A percentile compares a stretch with the other conserved stretches of the same genome.
Conservation (phyloP, 2,797 vertebrate genomes). For the Rhynchonycteris naso region DNA sequence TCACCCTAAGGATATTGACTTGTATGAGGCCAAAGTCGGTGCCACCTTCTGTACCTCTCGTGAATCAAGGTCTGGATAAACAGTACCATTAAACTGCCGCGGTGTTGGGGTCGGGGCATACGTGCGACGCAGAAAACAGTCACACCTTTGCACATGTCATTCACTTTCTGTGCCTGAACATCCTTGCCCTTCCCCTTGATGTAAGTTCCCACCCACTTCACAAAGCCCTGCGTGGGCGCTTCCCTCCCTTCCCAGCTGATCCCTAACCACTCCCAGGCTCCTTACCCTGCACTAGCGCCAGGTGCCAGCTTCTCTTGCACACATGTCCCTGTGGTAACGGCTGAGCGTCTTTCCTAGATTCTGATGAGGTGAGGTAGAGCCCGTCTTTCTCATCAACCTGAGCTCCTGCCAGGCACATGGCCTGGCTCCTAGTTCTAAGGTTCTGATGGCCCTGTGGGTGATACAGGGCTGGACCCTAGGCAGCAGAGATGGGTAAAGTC, state of each 20-base stretch:
- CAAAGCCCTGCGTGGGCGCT: not conserved
- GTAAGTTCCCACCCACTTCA: not conserved
- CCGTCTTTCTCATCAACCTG: not conserved
- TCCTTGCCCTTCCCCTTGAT: not conserved
- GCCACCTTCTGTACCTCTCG: not conserved
- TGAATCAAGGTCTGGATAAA: not conserved
- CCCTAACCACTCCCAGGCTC: not conserved
- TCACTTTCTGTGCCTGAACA: not conserved
- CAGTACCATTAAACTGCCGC: not conserved
- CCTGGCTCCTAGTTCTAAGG: not conserved
- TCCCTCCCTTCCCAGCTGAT: not conserved
- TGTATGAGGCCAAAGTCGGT: not conserved
- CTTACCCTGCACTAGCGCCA: too few relatives aligned
- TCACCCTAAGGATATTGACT: not conserved
- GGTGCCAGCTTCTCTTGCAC: not conserved
- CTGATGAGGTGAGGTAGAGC: accelerated
- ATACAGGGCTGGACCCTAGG: not conserved
- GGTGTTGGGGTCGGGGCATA: accelerated
- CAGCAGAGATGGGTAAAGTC: not conserved
- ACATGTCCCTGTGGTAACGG: not conserved
- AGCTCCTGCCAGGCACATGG: not conserved
- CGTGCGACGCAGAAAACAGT: not conserved
- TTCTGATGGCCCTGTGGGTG: not conserved
- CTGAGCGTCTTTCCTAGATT: not conserved
- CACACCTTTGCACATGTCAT: not conserved